Conservation (phyloP, 2,797 vertebrate genomes). For the Chloroceryle inda region DNA sequence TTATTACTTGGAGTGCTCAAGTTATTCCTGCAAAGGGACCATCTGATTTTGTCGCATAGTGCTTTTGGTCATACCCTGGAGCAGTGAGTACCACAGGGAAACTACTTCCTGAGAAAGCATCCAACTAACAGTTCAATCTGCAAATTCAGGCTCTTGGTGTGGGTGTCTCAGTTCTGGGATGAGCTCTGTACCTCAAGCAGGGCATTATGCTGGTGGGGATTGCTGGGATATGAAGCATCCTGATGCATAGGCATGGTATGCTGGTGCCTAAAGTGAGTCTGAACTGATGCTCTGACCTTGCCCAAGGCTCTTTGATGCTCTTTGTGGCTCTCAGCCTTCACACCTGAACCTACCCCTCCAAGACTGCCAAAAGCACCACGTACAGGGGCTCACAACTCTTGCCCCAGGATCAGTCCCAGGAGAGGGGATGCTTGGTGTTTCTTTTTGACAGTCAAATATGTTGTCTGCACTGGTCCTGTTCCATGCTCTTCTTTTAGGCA, state of each 20-base stretch:
- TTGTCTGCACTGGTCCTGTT: background rate
- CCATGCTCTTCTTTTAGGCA: background rate
- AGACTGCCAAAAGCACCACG: background rate
- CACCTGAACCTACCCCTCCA: background rate
- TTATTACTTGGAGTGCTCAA: background rate
- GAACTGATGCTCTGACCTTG: background rate
- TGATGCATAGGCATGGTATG: accelerated
- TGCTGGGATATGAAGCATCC: accelerated
- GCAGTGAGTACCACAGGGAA: background rate
- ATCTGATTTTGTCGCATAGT: accelerated
- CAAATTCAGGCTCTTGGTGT: background rate
- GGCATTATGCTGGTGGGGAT: accelerated
- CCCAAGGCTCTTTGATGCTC: background rate
- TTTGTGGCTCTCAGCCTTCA: background rate
- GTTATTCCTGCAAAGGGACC: background rate
- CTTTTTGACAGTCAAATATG: background rate
- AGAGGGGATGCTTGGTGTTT: accelerated
- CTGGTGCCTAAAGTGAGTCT: background rate
- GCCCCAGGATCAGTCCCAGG: background rate
- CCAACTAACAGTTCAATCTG: background rate
- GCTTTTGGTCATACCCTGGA: accelerated
- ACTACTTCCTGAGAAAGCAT: background rate
- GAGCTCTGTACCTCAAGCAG: background rate
- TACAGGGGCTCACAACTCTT: accelerated
- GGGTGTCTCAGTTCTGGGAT: background rate